Evolutionary conservation across 2,797 vertebrate genomes (phyloP).

Genomic region (Taeniopygia guttata): DNA sequence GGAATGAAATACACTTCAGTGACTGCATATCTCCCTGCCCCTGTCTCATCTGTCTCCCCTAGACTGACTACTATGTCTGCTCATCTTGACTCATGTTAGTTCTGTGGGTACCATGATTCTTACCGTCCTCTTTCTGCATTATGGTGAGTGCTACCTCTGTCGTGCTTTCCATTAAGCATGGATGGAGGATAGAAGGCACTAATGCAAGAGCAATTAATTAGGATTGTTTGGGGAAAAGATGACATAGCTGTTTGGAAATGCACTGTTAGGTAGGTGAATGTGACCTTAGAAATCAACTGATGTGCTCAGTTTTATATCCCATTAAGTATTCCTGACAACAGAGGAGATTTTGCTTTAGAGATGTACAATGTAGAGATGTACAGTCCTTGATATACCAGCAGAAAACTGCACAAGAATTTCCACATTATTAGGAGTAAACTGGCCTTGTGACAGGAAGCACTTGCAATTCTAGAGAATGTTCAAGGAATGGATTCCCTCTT

Average conservation of each 20-base stretch:
- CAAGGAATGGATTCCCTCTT: background rate
- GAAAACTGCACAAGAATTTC: background rate
- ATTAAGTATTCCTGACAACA: accelerated
- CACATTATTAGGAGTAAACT: background rate
- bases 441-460: background rate
- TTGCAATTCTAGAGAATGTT: background rate
- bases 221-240: background rate
- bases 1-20: conserved; percentile 38
- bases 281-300: background rate
- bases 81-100: conserved; percentile 13
- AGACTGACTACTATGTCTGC: conserved; percentile 1
- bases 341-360: background rate
- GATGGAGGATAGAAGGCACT: background rate
- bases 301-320: background rate
- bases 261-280: background rate
- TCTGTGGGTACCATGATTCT: background rate
- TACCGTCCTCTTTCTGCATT: background rate
- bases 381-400: background rate
- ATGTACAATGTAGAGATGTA: background rate
- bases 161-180: background rate
- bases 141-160: background rate
- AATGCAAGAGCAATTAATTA: background rate
- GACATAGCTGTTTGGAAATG: background rate
- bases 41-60: conserved; percentile 20
- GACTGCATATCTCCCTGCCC: background rate